Percentiles rank a stretch among this genome's conserved stretches.
Conservation (phyloP, 1,140 invertebrate species). For the Trichonephila inaurata region DNA sequence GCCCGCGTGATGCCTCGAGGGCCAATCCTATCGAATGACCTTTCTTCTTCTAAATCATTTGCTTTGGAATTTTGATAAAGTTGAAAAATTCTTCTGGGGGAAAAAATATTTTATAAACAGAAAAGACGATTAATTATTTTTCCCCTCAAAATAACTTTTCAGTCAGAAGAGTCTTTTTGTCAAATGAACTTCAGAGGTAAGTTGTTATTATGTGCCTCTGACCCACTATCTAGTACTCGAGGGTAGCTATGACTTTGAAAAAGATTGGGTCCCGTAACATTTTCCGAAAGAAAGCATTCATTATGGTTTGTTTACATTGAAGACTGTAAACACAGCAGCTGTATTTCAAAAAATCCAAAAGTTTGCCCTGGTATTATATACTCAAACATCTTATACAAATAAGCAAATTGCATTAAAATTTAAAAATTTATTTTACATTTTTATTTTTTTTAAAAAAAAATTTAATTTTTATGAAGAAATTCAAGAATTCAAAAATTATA, state of each 20-base stretch:
- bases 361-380: too few species aligned
- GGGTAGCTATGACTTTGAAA: background rate
- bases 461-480: too few species aligned
- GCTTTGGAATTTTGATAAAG: background rate
- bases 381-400: too few species aligned
- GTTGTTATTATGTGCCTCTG: background rate
- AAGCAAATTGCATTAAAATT: too few species aligned
- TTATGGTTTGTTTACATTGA: too few species aligned
- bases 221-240: background rate
- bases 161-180: background rate
- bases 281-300: too few species aligned
- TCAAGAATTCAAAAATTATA: too few species aligned
- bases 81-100: background rate
- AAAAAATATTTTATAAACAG: background rate
- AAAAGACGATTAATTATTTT: background rate
- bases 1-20: constrained; percentile 25
- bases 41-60: background rate
- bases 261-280: background rate
- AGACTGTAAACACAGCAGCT: too few species aligned
- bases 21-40: background rate
- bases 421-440: too few species aligned
- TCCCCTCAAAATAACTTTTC: background rate
- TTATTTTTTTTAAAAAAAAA: too few species aligned
- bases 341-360: too few species aligned
- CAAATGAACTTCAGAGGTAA: background rate